Conservation (phyloP, 2,113 vertebrate genomes). For the Plectropomus leopardus region DNA sequence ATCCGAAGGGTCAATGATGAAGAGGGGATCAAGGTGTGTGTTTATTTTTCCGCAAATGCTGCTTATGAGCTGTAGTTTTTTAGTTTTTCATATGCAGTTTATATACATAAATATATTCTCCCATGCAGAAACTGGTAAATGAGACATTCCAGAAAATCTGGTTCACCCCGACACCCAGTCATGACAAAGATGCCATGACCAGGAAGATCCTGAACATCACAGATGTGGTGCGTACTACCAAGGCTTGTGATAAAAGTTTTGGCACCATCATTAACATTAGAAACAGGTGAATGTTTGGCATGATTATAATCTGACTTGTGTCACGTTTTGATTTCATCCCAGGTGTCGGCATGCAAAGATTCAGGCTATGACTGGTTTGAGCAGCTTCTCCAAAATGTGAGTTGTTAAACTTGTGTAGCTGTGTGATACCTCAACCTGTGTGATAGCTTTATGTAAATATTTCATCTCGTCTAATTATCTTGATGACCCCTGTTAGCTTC, state of each 20-base stretch:
- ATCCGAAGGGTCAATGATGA: slow-evolving; percentile 99
- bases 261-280: not conserved
- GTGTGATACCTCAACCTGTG: not conserved
- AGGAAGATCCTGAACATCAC: slow-evolving; percentile 99
- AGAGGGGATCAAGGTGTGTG: slow-evolving; percentile 97
- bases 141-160: slow-evolving; percentile 99
- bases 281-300: not conserved
- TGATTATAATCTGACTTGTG: not conserved
- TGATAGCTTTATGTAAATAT: not conserved
- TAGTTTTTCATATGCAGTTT: not conserved
- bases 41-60: not conserved
- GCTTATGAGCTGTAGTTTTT: not conserved
- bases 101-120: not conserved
- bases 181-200: slow-evolving; percentile 97
- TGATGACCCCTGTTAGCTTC: slow-evolving; percentile 82
- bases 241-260: not conserved
- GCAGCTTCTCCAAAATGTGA: slow-evolving; percentile 98
- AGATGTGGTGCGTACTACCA: slow-evolving; percentile 91
- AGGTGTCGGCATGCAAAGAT: slow-evolving; percentile 98
- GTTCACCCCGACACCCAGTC: slow-evolving; percentile 96
- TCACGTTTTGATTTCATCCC: slow-evolving; percentile 15
- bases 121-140: slow-evolving; percentile 94
- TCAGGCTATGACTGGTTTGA: slow-evolving; percentile 99
- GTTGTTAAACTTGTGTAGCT: slow-evolving; percentile 62
- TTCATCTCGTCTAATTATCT: slow-evolving; percentile 22